Percentiles rank a stretch among this genome's conserved stretches.
Conservation (phyloP, 2,113 vertebrate genomes). For the Esox niger region DNA sequence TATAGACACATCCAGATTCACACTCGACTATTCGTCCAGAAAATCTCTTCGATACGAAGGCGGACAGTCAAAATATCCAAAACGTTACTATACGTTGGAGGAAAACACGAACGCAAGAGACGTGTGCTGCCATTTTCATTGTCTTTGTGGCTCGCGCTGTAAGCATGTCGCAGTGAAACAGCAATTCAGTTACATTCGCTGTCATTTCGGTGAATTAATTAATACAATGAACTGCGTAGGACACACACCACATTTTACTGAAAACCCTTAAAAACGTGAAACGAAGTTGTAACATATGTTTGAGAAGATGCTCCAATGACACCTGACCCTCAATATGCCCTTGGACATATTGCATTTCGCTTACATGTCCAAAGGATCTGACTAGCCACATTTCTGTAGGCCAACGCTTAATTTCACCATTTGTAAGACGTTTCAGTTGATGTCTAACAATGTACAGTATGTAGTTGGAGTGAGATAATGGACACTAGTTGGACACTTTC, state of each 20-base stretch:
- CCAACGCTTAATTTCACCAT: not conserved
- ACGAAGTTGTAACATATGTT: conserved; percentile 40
- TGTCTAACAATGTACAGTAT: not conserved
- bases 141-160: not conserved
- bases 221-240: not conserved
- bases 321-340: conserved; percentile 25
- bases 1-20: conserved; percentile 12
- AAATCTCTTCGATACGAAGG: not conserved
- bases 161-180: not conserved
- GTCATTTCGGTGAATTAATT: not conserved
- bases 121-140: conserved; percentile 3
- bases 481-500: no score
- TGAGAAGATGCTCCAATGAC: conserved; percentile 26
- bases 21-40: not conserved
- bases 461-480: not conserved
- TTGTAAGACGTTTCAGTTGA: not conserved
- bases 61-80: not conserved
- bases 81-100: not conserved
- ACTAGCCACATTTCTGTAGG: not conserved
- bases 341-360: not conserved
- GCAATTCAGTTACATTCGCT: conserved; percentile 15
- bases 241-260: not conserved
- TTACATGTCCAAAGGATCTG: not conserved
- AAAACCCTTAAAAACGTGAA: not conserved
- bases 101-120: not conserved